phyloP scores from a whole-genome alignment of 64 coral and sea anemone species.

The Stylophora pistillata region DNA sequence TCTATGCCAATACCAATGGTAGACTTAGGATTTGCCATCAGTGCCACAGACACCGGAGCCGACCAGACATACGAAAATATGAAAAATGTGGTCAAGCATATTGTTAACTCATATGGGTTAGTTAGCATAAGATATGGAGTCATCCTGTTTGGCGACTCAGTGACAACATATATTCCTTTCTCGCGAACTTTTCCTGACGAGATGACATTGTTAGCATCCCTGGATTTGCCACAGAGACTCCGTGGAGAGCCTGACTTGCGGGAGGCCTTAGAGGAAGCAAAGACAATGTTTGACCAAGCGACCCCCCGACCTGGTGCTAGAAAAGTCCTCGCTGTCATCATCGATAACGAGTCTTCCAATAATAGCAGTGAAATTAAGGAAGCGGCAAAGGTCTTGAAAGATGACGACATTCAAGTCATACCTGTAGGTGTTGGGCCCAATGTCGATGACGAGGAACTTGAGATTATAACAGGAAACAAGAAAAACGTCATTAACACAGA shows the following conservation, averaged over 20 bases:
- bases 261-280: slow-evolving; percentile 36
- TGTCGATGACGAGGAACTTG: slow-evolving; percentile 50
- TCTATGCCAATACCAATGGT: slow-evolving; percentile 24
- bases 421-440: slow-evolving; percentile 62
- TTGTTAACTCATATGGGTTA: slow-evolving; percentile 30
- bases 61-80: slow-evolving; percentile 41
- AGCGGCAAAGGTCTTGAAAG: slow-evolving; percentile 31
- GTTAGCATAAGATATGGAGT: slow-evolving; percentile 60
- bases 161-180: slow-evolving; percentile 25
- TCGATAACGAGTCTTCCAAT: slow-evolving; percentile 42
- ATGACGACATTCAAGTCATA: slow-evolving; percentile 47
- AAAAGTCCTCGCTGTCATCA: slow-evolving; percentile 49
- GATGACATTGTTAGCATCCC: neutral
- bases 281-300: slow-evolving; percentile 34
- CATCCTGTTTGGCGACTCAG: slow-evolving; percentile 23
- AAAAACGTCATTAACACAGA: slow-evolving; percentile 48
- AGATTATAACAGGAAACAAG: slow-evolving; percentile 34
- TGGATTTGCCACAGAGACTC: neutral
- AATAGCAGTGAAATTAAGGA: neutral
- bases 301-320: slow-evolving; percentile 29
- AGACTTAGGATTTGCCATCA: slow-evolving; percentile 59
- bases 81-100: slow-evolving; percentile 41
- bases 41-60: slow-evolving; percentile 5
- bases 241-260: slow-evolving; percentile 21
- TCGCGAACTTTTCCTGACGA: slow-evolving; percentile 48